These are phyloP conservation scores for Epizoanthus scotinus DNA, from an alignment of 92 coral and sea anemone species.

Conservation along the genomic window DNA sequence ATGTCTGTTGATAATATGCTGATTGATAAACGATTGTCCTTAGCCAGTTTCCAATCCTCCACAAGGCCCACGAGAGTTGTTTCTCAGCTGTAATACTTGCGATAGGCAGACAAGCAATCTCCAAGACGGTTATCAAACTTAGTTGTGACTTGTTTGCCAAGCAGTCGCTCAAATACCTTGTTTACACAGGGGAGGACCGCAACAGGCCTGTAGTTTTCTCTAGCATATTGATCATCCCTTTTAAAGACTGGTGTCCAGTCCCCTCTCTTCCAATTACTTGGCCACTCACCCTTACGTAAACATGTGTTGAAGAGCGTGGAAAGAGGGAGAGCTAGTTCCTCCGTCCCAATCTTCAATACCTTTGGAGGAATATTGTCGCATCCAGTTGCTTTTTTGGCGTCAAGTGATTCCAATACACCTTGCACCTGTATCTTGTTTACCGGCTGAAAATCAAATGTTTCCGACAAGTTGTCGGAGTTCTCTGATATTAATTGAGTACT, in stretches of 20 bases:
- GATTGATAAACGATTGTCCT: constrained; percentile 43
- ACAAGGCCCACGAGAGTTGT: constrained; percentile 25
- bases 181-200: constrained; percentile 11
- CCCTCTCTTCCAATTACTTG: constrained; percentile 40
- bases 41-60: constrained; percentile 50
- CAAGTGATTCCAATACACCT: constrained; percentile 33
- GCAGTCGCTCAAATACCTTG: constrained; percentile 22
- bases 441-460: constrained; percentile 6
- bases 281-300: constrained; percentile 38
- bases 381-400: constrained; percentile 47
- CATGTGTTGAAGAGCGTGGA: constrained; percentile 43
- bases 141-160: not conserved
- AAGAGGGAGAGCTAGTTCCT: constrained; percentile 39
- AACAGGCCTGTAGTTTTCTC: constrained; percentile 37
- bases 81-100: constrained; percentile 21
- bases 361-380: constrained; percentile 47
- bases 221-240: constrained; percentile 19
- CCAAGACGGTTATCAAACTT: not conserved
- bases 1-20: constrained; percentile 56
- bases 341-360: constrained; percentile 44
- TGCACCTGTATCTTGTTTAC: constrained; percentile 20
- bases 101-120: constrained; percentile 31
- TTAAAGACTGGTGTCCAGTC: constrained; percentile 42
- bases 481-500: constrained; percentile 21
- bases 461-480: too few relatives aligned